Conservation (phyloP, 1,140 invertebrate genomes). For the Bombyx mori region ASM3026992v2 NC_085129.1:7824001-7824500, state of each 20-base stretch:
- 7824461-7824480: slow-evolving; percentile 24
- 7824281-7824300: background rate
- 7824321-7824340: background rate
- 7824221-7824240: slow-evolving; percentile 36
- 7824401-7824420: slow-evolving; percentile 23
- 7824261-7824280: slow-evolving; percentile 42
- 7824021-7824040: slow-evolving; percentile 67
- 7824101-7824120: slow-evolving; percentile 46
- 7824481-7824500: slow-evolving; percentile 40
- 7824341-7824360: slow-evolving; percentile 2
- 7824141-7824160: slow-evolving; percentile 52
- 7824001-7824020: slow-evolving; percentile 61
- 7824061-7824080: slow-evolving; percentile 40
- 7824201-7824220: slow-evolving; percentile 63
- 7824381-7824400: slow-evolving; percentile 8
- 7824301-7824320: background rate
- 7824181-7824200: slow-evolving; percentile 67
- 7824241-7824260: slow-evolving; percentile 53
- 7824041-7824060: slow-evolving; percentile 47
- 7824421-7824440: slow-evolving; percentile 32
- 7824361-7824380: slow-evolving; percentile 19
- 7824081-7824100: slow-evolving; percentile 50
- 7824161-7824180: slow-evolving; percentile 59
- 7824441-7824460: slow-evolving; percentile 38
- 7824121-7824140: slow-evolving; percentile 58